Evolutionary conservation across 2,113 vertebrate species (phyloP).

Genomic region (Calidris pygmaea): DNA sequence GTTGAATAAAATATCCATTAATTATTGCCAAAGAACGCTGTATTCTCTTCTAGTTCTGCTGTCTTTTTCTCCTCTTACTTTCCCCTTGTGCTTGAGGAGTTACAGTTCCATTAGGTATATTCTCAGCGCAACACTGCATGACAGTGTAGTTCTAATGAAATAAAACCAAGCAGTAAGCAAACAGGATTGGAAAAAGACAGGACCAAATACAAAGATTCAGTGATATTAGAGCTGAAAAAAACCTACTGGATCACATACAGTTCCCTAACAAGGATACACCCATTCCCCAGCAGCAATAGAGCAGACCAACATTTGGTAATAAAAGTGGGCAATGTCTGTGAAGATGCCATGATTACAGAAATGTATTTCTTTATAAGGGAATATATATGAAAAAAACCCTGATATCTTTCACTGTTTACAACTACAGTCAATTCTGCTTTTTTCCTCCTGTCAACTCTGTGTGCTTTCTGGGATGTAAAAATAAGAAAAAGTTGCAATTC

Average conservation of each 20-base stretch:
- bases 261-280: neutral
- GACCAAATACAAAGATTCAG: neutral
- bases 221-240: neutral
- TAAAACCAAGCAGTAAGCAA: neutral
- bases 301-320: neutral
- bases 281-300: neutral
- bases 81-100: neutral
- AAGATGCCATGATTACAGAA: neutral
- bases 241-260: neutral
- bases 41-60: neutral
- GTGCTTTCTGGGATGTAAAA: neutral
- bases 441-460: neutral
- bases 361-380: neutral
- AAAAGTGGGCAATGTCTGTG: neutral
- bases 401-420: neutral
- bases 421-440: neutral
- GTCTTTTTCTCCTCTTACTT: neutral
- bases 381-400: neutral
- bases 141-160: neutral
- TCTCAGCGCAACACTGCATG: neutral
- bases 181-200: neutral
- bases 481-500: neutral
- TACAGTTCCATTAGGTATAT: neutral
- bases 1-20: slow-evolving; percentile 22
- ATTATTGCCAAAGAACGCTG: slow-evolving; percentile 1